These are phyloP conservation scores for Synanthedon formicaeformis DNA, from an alignment of 2,888 invertebrate species.

Conservation along the genomic window DNA sequence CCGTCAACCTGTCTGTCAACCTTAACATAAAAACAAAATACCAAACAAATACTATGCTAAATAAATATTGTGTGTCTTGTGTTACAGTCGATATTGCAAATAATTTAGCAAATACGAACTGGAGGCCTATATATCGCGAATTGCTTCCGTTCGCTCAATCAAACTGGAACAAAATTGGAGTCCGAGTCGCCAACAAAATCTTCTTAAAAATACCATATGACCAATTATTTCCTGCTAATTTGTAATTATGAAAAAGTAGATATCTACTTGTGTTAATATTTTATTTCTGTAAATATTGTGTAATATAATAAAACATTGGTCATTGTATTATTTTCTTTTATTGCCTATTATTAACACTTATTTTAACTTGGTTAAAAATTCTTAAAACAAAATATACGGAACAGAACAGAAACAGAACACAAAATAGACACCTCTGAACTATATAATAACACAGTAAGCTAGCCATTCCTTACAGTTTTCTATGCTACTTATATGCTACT, in stretches of 20 bases:
- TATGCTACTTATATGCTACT: too few species aligned
- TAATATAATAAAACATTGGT: background rate
- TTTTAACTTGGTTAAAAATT: too few species aligned
- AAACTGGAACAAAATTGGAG: constrained; percentile 67
- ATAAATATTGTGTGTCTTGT: constrained; percentile 2
- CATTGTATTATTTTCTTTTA: too few species aligned
- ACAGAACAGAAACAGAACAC: too few species aligned
- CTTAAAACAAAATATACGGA: too few species aligned
- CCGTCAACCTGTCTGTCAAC: too few species aligned
- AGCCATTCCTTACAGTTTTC: too few species aligned
- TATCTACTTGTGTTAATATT: background rate
- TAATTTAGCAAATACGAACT: constrained; percentile 70
- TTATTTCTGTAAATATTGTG: background rate
- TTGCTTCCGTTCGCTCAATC: constrained; percentile 66
- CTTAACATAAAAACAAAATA: background rate
- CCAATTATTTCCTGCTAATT: constrained; percentile 27
- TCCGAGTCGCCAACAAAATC: constrained; percentile 64
- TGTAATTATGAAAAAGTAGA: background rate
- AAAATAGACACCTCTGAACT: too few species aligned
- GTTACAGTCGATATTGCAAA: constrained; percentile 68
- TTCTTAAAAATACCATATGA: constrained; percentile 67
- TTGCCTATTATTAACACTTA: too few species aligned
- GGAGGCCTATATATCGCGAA: constrained; percentile 70
- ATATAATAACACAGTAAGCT: too few species aligned
- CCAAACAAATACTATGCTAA: background rate